Evolutionary conservation across 2,888 invertebrate genomes (phyloP), one percentile per base, ranked within the genome.

Genomic region (Cyrtodaria siliqua): DNA sequence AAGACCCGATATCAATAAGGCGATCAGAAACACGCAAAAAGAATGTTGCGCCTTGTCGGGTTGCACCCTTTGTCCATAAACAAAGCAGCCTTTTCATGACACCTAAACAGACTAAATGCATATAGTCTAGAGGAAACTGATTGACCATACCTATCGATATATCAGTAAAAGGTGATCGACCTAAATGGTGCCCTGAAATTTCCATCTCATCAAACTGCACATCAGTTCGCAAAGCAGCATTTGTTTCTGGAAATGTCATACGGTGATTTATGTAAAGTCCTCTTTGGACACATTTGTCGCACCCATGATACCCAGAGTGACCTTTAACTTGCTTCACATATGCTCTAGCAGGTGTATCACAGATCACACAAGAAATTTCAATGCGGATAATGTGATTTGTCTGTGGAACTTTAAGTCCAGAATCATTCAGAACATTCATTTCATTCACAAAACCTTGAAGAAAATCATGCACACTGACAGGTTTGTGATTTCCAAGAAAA

Each of bases 31-130:
- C 71, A 16, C 60, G 42, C 44, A 42, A 3, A 2, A 60, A 47
- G 24, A 27, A 29, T 49, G 14, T 16, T 29, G 44, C 12, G 33
- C 69, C 55, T 40, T 62, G 27, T 29, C 70, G 33, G 20, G 20
- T 20, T 69, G 61, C 27, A 2, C 61, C 61, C 18, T 61, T 61
- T 12, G 20, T 61, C 61, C 61, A 61, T 3, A 33, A 29, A 12
- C 18, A 1, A 0, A 91, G 29, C 1, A 90, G 56, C 56, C 89
- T 87, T 56, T 83, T 84, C 47, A 88, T 76, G 16, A 89, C 86
- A 6, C 90, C 90, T 33, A 90, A 72, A 50, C 85, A 90, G 4
- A 88, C 69, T 6, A 89, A 59, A 56, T 91, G 92, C 90, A 91
- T 85, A 69, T 87, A 86, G n/a, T 91, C 87, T 24, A 86, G 40